A percentile compares a stretch with the other conserved stretches of the same genome.
These are phyloP conservation scores for Candoia aspera DNA, from an alignment of 2,113 vertebrate species.

Conservation along the genomic window DNA sequence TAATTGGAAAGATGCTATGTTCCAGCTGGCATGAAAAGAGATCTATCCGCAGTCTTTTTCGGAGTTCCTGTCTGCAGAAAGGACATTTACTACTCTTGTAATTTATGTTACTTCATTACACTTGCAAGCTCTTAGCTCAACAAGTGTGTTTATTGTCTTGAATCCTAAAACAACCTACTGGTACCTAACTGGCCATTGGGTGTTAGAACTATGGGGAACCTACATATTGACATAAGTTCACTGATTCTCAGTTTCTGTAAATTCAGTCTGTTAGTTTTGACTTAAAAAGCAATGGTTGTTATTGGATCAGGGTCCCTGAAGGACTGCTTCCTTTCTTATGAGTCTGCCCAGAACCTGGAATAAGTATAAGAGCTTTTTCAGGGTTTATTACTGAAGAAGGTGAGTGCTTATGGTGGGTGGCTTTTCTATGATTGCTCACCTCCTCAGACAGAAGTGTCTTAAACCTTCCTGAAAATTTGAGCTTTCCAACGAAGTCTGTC, in stretches of 20 bases:
- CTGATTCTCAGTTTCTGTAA: neutral
- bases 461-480: neutral
- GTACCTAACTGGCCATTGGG: neutral
- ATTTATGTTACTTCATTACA: neutral
- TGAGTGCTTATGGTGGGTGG: neutral
- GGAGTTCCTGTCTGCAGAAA: neutral
- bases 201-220: neutral
- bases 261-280: neutral
- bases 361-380: neutral
- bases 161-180: neutral
- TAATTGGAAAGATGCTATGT: neutral
- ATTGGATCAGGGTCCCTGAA: neutral
- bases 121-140: neutral
- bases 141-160: neutral
- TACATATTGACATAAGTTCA: neutral
- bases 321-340: neutral
- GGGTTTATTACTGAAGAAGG: neutral
- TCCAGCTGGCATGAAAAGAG: neutral
- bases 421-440: neutral
- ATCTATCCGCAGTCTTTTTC: neutral
- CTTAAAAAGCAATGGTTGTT: neutral
- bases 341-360: neutral
- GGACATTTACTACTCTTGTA: neutral
- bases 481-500: neutral
- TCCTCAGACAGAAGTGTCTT: neutral